These are phyloP conservation scores for Antheraea mylitta DNA, from an alignment of 1,140 invertebrate genomes.

Conservation along the genomic window DNA sequence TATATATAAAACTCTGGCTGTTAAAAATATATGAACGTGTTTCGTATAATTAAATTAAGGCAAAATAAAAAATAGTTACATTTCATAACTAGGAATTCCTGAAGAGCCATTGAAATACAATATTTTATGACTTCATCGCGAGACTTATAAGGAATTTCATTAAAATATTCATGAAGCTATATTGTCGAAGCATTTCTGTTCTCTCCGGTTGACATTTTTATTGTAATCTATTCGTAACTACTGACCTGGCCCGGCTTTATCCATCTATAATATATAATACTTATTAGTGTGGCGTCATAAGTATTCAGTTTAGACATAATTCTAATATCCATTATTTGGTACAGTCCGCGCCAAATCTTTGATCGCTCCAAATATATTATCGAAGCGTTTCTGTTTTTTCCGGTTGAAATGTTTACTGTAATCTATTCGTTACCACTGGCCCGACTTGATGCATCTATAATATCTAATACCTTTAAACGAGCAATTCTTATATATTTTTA, in stretches of 20 bases:
- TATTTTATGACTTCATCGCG: slow-evolving; percentile 8
- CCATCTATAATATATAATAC: too few species aligned
- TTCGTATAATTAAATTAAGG: not conserved
- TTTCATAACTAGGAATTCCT: not conserved
- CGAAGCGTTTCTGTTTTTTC: not conserved
- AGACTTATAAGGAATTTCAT: slow-evolving; percentile 12
- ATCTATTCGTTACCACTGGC: not conserved
- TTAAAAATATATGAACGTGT: not conserved
- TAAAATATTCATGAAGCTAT: not conserved
- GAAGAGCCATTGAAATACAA: slow-evolving; percentile 10
- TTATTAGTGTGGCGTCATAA: too few species aligned
- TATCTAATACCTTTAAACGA: too few species aligned
- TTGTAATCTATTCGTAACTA: not conserved
- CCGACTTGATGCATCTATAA: too few species aligned
- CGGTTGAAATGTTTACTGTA: not conserved
- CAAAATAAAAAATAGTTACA: not conserved
- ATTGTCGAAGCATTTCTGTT: not conserved
- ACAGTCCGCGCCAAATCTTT: too few species aligned
- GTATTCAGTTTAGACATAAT: too few species aligned
- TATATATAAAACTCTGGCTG: not conserved
- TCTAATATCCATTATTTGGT: too few species aligned
- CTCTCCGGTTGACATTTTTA: not conserved
- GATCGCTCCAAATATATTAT: too few species aligned
- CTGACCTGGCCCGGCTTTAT: too few species aligned
- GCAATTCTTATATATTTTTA: too few species aligned